Evolutionary conservation across 2,888 invertebrate species (phyloP), one percentile per base, ranked within the genome.

Genomic region (Pachliopta kotzebuea): DNA sequence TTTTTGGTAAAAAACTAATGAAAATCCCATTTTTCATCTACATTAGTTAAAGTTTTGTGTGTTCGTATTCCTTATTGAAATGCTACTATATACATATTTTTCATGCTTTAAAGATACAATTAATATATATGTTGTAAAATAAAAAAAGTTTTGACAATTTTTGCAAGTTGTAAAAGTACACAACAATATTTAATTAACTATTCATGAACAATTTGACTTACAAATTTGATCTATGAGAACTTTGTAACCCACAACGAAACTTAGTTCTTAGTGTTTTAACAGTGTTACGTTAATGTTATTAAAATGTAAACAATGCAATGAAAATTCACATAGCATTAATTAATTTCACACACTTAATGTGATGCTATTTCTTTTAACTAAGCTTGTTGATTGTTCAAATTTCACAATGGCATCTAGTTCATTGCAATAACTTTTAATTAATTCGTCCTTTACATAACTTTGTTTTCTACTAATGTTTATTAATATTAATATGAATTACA

Each of bases 291-390:
- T 62, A 58, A 58, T 58, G 37, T 18, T 18, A 54, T 62, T 62
- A 60, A 54, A 54, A 62, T 59, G 55, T 59, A 66, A 65, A 66
- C 65, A 66, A 66, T 66, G 59, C 26, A 52, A 62, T 56, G 56
- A 50, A 50, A 60, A 56, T 63, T 64, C 65, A 55, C 59, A 66
- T 62, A 29, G 58, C 24, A 59, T 59, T 62, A 66, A 54, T 50
- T 65, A 45, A 65, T 54, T 65, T 66, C 58, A 53, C 62, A 65
- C 58, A 56, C 50, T 66, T 62, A 56, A 37, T 57, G n/a, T 31
- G 26, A 31, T 26, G 49, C 4, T 57, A 42, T 50, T 56, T 56
- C 11, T 66, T 61, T 58, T 23, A 57, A 57, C 57, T 65, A 23
- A 8, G 23, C 54, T 55, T 23, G 54, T 61, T 50, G 58, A 59